These are phyloP conservation scores for Platorchestia sp. DNA, from an alignment of 1,140 invertebrate species.

Conservation along the genomic window DNA sequence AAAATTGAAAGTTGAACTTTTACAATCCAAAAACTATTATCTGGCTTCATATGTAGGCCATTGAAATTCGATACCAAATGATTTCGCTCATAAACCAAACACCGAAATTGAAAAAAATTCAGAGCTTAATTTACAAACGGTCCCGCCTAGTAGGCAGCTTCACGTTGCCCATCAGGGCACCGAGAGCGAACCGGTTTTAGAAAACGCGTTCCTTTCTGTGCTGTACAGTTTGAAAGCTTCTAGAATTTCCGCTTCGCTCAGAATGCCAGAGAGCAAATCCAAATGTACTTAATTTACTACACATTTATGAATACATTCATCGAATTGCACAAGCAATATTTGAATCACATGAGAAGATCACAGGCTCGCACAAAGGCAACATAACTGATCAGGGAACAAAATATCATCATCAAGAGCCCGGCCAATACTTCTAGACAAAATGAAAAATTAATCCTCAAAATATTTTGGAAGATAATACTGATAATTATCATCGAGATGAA, in stretches of 20 bases:
- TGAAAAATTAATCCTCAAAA: not conserved
- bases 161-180: not conserved
- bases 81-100: not conserved
- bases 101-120: not conserved
- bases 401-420: not conserved
- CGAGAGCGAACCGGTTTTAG: not conserved
- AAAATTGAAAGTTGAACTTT: not conserved
- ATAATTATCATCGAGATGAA: too few species aligned
- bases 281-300: too few species aligned
- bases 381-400: not conserved
- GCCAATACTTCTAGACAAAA: not conserved
- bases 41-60: not conserved
- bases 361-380: not conserved
- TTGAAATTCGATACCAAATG: not conserved
- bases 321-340: not conserved
- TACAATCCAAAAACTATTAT: not conserved
- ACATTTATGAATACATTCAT: not conserved
- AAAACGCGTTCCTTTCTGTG: constrained; percentile 28
- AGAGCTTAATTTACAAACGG: not conserved
- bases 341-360: not conserved
- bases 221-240: constrained; percentile 25
- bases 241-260: not conserved
- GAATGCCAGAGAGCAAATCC: not conserved
- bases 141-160: not conserved
- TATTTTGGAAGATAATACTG: too few species aligned